Conservation (phyloP, 2,888 invertebrate genomes). For the Sinodicranocentrus sp. region DNA sequence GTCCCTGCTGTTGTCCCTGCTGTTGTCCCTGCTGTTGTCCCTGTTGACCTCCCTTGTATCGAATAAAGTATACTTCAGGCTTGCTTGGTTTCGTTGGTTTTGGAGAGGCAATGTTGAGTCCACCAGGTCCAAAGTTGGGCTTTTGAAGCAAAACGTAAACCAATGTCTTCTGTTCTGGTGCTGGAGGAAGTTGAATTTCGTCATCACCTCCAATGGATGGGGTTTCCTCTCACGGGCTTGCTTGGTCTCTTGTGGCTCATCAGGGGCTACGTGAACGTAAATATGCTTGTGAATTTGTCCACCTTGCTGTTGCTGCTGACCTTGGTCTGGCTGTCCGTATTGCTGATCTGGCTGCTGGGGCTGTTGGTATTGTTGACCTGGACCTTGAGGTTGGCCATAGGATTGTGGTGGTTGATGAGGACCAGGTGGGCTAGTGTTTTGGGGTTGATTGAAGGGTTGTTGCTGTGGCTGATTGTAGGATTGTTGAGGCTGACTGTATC, state of each 20-base stretch:
- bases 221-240: slow-evolving; percentile 90
- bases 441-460: slow-evolving; percentile 44
- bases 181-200: slow-evolving; percentile 75
- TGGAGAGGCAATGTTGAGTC: slow-evolving; percentile 88
- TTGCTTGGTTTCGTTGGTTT: slow-evolving; percentile 70
- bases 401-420: slow-evolving; percentile 47
- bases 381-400: slow-evolving; percentile 77
- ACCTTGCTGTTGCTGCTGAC: slow-evolving; percentile 84
- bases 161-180: slow-evolving; percentile 73
- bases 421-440: slow-evolving; percentile 51
- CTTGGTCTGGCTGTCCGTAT: slow-evolving; percentile 82
- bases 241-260: slow-evolving; percentile 83
- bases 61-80: slow-evolving; percentile 88
- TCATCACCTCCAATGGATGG: slow-evolving; percentile 70
- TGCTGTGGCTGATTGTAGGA: slow-evolving; percentile 44
- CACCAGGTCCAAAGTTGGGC: slow-evolving; percentile 86
- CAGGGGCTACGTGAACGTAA: slow-evolving; percentile 88
- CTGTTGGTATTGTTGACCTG: slow-evolving; percentile 82
- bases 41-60: slow-evolving; percentile 83
- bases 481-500: slow-evolving; percentile 35
- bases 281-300: slow-evolving; percentile 93
- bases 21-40: slow-evolving; percentile 79
- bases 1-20: slow-evolving; percentile 79
- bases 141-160: slow-evolving; percentile 91
- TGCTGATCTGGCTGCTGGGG: slow-evolving; percentile 31